These are phyloP conservation scores for Salticus scenicus DNA, from an alignment of 2,888 invertebrate species.

Conservation along the genomic window DNA sequence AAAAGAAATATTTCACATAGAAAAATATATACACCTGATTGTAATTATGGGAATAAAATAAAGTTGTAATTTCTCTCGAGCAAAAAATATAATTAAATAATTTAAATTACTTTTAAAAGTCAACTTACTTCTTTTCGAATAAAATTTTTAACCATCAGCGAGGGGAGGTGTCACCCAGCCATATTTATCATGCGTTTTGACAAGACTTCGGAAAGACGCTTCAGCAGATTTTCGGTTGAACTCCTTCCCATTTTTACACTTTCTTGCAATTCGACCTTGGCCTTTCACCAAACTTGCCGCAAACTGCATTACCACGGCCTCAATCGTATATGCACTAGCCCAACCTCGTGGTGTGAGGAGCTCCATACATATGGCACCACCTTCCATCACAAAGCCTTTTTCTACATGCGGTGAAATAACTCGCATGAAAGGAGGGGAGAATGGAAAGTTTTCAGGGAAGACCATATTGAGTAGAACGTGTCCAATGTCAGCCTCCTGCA, in stretches of 20 bases:
- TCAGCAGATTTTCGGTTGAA: constrained; percentile 84
- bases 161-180: constrained; percentile 93
- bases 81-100: too few relatives aligned
- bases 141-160: constrained; percentile 87
- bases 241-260: constrained; percentile 81
- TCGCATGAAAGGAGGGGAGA: constrained; percentile 88
- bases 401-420: constrained; percentile 84
- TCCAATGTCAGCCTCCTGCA: constrained; percentile 84
- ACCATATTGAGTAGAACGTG: constrained; percentile 81
- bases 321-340: constrained; percentile 91
- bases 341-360: constrained; percentile 87
- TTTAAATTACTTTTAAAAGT: too few relatives aligned
- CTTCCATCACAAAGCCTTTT: constrained; percentile 89
- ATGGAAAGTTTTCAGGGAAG: constrained; percentile 92
- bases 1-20: too few relatives aligned
- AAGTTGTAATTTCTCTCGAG: too few relatives aligned
- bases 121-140: too few relatives aligned
- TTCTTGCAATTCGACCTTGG: constrained; percentile 85
- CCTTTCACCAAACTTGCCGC: constrained; percentile 92
- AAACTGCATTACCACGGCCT: constrained; percentile 87
- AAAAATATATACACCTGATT: too few relatives aligned
- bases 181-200: constrained; percentile 92
- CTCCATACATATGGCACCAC: constrained; percentile 87
- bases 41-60: too few relatives aligned
- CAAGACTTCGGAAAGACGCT: constrained; percentile 89